Conservation (phyloP, 2,888 invertebrate genomes). For the Cheilosia variabilis region DNA sequence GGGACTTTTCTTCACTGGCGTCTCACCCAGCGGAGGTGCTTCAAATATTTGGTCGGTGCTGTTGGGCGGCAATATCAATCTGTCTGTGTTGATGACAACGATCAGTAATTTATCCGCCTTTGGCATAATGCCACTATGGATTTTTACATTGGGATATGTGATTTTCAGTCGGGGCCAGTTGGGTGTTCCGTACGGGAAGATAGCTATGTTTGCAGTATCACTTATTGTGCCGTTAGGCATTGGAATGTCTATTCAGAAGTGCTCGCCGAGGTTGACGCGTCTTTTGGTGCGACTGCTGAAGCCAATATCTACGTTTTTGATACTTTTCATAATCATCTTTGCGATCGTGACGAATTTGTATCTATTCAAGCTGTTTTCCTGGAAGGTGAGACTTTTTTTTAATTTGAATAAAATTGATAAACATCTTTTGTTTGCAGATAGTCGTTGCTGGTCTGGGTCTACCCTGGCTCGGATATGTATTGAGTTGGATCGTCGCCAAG, state of each 20-base stretch:
- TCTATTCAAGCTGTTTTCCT: slow-evolving; percentile 93
- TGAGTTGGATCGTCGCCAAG: slow-evolving; percentile 88
- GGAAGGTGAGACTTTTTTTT: slow-evolving; percentile 87
- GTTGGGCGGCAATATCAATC: slow-evolving; percentile 94
- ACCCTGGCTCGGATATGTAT: slow-evolving; percentile 91
- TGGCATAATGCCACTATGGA: slow-evolving; percentile 96
- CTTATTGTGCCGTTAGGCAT: slow-evolving; percentile 90
- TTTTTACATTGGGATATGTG: slow-evolving; percentile 92
- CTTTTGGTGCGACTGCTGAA: slow-evolving; percentile 92
- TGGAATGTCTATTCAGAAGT: slow-evolving; percentile 88
- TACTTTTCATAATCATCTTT: slow-evolving; percentile 93
- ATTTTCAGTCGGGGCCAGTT: slow-evolving; percentile 90
- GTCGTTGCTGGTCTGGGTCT: slow-evolving; percentile 90
- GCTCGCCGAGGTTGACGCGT: slow-evolving; percentile 87
- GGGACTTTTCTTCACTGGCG: slow-evolving; percentile 95
- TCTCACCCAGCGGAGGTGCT: slow-evolving; percentile 96
- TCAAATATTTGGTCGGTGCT: slow-evolving; percentile 98
- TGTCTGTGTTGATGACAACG: slow-evolving; percentile 98
- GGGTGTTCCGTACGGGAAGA: slow-evolving; percentile 90
- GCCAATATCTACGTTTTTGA: slow-evolving; percentile 91
- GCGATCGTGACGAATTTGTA: slow-evolving; percentile 95
- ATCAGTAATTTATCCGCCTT: slow-evolving; percentile 94
- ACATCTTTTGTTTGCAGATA: slow-evolving; percentile 85
- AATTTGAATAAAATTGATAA: not conserved
- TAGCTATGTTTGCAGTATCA: slow-evolving; percentile 89